phyloP scores from a whole-genome alignment of 2,888 invertebrate species.

The Morpho achilles region DNA sequence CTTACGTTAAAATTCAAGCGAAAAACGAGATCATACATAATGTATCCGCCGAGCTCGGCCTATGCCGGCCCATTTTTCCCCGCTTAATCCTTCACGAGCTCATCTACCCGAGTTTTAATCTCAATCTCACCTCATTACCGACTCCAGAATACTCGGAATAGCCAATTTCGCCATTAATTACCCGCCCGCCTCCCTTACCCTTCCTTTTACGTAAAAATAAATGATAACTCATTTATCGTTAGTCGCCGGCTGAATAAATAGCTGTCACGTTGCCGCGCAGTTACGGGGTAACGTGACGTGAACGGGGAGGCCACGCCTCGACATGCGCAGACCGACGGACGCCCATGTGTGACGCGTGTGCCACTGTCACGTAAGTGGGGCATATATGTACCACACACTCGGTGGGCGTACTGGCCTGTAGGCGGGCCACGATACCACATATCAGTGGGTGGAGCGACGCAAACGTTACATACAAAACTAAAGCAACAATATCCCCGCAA shows the following conservation, averaged over 20 bases:
- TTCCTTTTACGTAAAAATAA: constrained; percentile 76
- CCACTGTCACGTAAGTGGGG: constrained; percentile 53
- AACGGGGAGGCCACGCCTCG: constrained; percentile 61
- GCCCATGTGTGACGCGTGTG: constrained; percentile 54
- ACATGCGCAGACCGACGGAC: constrained; percentile 62
- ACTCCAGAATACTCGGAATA: constrained; percentile 74
- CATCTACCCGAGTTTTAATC: constrained; percentile 75
- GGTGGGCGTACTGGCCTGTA: constrained; percentile 55
- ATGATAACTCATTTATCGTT: constrained; percentile 77
- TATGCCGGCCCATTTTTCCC: constrained; percentile 36
- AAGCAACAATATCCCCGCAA: constrained; percentile 21
- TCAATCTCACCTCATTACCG: constrained; percentile 77
- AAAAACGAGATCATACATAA: constrained; percentile 37
- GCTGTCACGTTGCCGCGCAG: constrained; percentile 58
- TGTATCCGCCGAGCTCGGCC: constrained; percentile 28
- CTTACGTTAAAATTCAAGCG: constrained; percentile 22
- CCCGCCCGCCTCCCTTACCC: constrained; percentile 57
- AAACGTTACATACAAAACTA: no score
- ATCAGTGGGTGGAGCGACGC: constrained; percentile 15
- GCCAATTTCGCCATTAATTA: constrained; percentile 78
- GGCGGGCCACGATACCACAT: constrained; percentile 52
- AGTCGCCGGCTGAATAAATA: constrained; percentile 60
- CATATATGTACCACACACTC: constrained; percentile 46
- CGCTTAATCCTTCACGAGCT: constrained; percentile 65
- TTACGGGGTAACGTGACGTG: constrained; percentile 51